Evolutionary conservation across 2,888 invertebrate genomes (phyloP).

Genomic region (Chrysodeixis includens): DNA sequence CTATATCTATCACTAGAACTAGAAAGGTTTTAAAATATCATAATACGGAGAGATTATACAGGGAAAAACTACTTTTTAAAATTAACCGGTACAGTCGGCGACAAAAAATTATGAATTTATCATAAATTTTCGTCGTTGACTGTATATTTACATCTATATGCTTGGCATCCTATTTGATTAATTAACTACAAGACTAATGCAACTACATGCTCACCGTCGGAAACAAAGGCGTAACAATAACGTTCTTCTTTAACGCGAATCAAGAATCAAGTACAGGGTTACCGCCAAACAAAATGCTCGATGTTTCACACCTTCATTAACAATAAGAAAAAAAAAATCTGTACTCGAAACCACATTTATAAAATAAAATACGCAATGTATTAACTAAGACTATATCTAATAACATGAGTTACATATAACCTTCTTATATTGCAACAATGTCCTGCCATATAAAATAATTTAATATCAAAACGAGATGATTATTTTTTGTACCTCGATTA

Average conservation of each 20-base stretch:
- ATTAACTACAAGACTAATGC: slow-evolving; percentile 9
- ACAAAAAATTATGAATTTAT: no score
- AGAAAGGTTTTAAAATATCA: background rate
- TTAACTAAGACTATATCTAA: slow-evolving; percentile 52
- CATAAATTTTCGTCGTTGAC: background rate
- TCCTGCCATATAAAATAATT: slow-evolving; percentile 48
- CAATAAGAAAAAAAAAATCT: slow-evolving; percentile 23
- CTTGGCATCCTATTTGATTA: background rate
- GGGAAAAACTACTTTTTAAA: background rate
- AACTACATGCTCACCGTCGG: slow-evolving; percentile 18
- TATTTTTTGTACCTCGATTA: slow-evolving; percentile 48
- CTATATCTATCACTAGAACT: no score
- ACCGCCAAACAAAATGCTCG: slow-evolving; percentile 12
- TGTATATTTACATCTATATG: background rate
- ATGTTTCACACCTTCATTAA: slow-evolving; percentile 20
- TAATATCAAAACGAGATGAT: slow-evolving; percentile 45
- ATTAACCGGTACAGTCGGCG: no score
- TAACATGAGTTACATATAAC: slow-evolving; percentile 51
- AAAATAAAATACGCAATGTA: slow-evolving; percentile 44
- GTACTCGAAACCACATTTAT: slow-evolving; percentile 32
- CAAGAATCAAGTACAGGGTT: slow-evolving; percentile 23
- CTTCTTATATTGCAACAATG: slow-evolving; percentile 36
- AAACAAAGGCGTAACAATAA: slow-evolving; percentile 14
- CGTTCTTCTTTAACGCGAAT: slow-evolving; percentile 17
- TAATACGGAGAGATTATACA: background rate